These are phyloP conservation scores for Erebia ligea DNA, from an alignment of 2,888 invertebrate species.

Conservation along the genomic window DNA sequence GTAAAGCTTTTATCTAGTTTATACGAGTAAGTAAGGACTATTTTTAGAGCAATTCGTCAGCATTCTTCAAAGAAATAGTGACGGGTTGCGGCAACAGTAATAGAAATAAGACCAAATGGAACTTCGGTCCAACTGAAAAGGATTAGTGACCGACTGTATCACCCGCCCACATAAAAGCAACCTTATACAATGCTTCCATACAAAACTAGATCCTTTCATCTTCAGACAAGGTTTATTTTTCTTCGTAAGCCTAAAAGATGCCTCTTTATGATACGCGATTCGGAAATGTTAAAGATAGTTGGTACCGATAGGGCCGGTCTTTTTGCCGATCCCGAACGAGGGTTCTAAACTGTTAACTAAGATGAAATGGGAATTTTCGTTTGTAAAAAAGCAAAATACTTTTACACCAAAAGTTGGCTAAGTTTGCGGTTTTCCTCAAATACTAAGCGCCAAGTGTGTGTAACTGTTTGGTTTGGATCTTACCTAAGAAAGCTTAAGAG, in stretches of 20 bases:
- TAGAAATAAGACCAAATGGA: constrained; percentile 62
- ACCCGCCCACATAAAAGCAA: constrained; percentile 36
- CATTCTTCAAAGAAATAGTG: constrained; percentile 53
- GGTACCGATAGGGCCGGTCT: constrained; percentile 38
- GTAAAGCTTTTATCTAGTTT: constrained; percentile 6
- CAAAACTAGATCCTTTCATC: constrained; percentile 30
- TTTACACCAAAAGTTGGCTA: too few species aligned
- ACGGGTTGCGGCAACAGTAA: constrained; percentile 61
- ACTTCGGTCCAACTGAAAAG: constrained; percentile 51
- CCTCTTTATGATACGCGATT: constrained; percentile 32
- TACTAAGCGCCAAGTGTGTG: too few species aligned
- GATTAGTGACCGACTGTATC: constrained; percentile 42
- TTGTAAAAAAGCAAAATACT: neutral
- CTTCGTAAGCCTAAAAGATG: constrained; percentile 29
- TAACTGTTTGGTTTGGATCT: too few species aligned
- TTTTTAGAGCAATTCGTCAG: constrained; percentile 44
- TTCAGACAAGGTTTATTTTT: constrained; percentile 33
- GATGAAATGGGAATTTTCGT: constrained; percentile 1
- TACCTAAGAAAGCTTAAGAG: too few species aligned
- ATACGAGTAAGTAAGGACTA: constrained; percentile 1
- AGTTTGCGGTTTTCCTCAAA: too few species aligned
- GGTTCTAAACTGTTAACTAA: constrained; percentile 21
- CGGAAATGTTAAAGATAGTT: constrained; percentile 42
- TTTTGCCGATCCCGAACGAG: constrained; percentile 38
- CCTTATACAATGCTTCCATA: constrained; percentile 24